Base-by-base conservation (phyloP, 2,888 invertebrate species). In the Leptogaster cylindrica region DNA sequence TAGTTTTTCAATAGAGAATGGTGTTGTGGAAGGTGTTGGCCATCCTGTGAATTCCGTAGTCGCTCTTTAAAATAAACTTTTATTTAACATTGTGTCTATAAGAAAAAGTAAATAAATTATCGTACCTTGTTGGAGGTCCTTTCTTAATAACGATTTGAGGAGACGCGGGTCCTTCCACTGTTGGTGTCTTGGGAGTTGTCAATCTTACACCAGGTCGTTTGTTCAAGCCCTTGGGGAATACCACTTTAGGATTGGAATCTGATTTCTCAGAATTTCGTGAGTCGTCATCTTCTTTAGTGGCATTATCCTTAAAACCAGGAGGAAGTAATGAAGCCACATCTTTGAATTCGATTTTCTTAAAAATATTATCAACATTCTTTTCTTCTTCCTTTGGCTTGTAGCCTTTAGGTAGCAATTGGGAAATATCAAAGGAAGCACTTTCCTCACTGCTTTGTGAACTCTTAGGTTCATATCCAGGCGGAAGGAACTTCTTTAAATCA, bases 41-140 rank as follows among this genome's bases (percentile, higher is more conserved):
- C 94, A 94, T 12, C 94, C 94, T 10, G 93, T 93, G 74, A 94
- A 94, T 79, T 92, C 93, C 14, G 93, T 94, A 6, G 92, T 91
- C 18, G 89, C 90, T 80, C 91, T 91, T 31, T n/a, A 75, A 69
- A 63, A 66, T 63, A 23, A 20, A 55, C 2, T 3, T 1, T 10
- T 39, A 82, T 77, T 70, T 27, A 51, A 66, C 12, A 52, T 48
- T 48, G 14, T 12, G 7, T 28, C 4, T 16, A 31, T 3, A 51
- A 27, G 31, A 28, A 61, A 31, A 50, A 46, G 39, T 18, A 2
- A 39, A 10, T 46, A 46, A n/a, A 25, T 39, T 8, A 23, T 25
- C 14, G 12, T 82, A 90, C 87, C 93, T 89, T 18, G 85, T 86
- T 1, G 93, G 93, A 87, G 93, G 93, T 72, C 93, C 93, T 79